Evolutionary conservation across 2,797 vertebrate species (phyloP).

Genomic region (Glossophaga mutica): DNA sequence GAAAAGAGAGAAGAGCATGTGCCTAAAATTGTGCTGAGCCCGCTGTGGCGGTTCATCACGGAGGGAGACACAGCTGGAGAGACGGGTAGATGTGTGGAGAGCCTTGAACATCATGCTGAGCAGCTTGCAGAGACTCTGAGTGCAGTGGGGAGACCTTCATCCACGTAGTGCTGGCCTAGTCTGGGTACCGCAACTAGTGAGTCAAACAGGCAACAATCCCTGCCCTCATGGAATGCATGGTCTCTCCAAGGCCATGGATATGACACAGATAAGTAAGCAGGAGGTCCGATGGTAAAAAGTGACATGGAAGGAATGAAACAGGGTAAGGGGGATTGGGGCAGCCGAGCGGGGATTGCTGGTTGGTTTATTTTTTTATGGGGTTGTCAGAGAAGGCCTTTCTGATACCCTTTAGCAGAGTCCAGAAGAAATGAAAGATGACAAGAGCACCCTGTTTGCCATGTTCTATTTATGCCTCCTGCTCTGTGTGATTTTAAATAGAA

Average conservation of each 20-base stretch:
- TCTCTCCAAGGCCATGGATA: too few species aligned
- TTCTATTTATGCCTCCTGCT: too few species aligned
- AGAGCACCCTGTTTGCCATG: neutral
- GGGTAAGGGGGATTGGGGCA: accelerated
- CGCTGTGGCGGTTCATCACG: accelerated
- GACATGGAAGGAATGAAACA: neutral
- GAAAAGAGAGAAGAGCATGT: neutral
- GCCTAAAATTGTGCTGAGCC: neutral
- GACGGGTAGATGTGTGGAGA: neutral
- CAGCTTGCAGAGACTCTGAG: neutral
- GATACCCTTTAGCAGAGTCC: neutral
- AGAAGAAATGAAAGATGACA: neutral
- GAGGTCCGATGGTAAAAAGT: neutral
- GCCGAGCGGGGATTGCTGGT: too few species aligned
- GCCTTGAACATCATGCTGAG: accelerated
- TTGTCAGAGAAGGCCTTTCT: neutral
- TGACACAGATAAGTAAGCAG: neutral
- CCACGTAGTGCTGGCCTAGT: too few species aligned
- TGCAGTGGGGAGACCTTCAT: accelerated
- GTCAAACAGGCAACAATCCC: neutral
- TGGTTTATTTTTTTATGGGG: neutral
- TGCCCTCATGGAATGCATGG: too few species aligned
- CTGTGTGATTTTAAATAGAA: neutral
- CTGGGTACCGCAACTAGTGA: neutral
- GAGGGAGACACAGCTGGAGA: neutral